Percentiles rank a stretch among this genome's conserved stretches.
These are phyloP conservation scores for Xyrauchen texanus DNA, from an alignment of 2,113 vertebrate species.

Conservation along the genomic window DNA sequence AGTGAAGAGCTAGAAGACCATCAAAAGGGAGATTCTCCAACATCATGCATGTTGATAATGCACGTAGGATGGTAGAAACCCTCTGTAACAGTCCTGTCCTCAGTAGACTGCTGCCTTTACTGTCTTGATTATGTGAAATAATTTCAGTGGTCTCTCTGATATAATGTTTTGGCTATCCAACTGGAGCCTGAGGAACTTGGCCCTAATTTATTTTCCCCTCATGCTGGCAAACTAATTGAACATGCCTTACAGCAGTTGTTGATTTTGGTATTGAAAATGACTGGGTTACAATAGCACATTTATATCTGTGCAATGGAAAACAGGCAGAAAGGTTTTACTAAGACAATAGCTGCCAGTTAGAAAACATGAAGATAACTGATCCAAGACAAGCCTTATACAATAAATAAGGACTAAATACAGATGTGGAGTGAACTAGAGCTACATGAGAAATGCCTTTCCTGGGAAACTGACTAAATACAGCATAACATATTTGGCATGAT, in stretches of 20 bases:
- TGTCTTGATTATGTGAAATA: constrained; percentile 62
- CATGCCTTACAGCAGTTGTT: constrained; percentile 69
- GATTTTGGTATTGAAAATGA: constrained; percentile 62
- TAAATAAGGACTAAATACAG: constrained; percentile 10
- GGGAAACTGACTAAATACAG: constrained; percentile 12
- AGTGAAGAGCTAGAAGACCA: neutral
- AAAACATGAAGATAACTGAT: constrained; percentile 27
- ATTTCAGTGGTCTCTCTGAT: constrained; percentile 60
- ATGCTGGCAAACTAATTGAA: constrained; percentile 64
- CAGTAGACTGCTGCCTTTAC: constrained; percentile 50
- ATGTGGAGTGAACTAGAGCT: neutral
- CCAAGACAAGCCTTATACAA: constrained; percentile 19
- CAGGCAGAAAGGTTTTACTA: constrained; percentile 20
- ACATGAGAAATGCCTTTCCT: neutral
- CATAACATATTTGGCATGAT: neutral
- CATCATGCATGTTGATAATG: constrained; percentile 3
- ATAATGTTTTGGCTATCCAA: neutral
- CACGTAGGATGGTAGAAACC: constrained; percentile 25
- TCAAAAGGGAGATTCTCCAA: constrained; percentile 18
- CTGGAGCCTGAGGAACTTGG: constrained; percentile 67
- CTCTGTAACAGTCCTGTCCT: constrained; percentile 48
- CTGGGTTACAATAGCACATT: constrained; percentile 63
- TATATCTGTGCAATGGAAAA: constrained; percentile 38
- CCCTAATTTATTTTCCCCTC: constrained; percentile 58
- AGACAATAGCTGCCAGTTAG: constrained; percentile 28